Percentiles rank a stretch among this genome's conserved stretches.
Evolutionary conservation across 2,888 invertebrate genomes (phyloP).

Genomic region (Xestia c-nigrum): DNA sequence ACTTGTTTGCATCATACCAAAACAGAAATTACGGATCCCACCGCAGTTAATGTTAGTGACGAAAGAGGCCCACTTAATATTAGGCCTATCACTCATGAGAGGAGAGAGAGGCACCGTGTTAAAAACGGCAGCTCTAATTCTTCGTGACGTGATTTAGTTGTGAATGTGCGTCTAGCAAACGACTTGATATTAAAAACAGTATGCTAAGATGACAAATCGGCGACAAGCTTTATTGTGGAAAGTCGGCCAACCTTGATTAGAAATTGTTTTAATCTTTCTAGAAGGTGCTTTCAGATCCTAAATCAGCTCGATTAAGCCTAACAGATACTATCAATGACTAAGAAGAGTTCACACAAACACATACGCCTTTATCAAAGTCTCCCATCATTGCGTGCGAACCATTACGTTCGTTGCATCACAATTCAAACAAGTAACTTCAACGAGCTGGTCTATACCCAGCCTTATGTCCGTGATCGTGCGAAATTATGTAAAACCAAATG

Average conservation of each 20-base stretch:
- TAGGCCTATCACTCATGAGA: conserved; percentile 35
- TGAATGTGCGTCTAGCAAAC: conserved; percentile 15
- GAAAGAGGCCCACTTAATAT: conserved; percentile 51
- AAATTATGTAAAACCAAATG: conserved; percentile 61
- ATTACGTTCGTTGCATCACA: conserved; percentile 58
- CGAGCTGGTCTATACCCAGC: conserved; percentile 46
- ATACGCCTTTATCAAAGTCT: conserved; percentile 39
- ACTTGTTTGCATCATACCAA: conserved; percentile 52
- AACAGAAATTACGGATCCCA: conserved; percentile 53
- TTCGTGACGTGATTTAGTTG: conserved; percentile 15
- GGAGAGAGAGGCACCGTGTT: conserved; percentile 10
- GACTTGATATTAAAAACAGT: neutral
- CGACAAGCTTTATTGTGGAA: neutral
- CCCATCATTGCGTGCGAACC: conserved; percentile 50
- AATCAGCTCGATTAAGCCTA: conserved; percentile 2
- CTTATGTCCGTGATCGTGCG: conserved; percentile 57
- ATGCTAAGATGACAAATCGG: conserved; percentile 22
- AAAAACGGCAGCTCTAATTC: conserved; percentile 27
- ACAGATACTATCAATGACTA: neutral
- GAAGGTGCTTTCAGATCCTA: neutral
- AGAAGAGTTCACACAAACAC: conserved; percentile 13
- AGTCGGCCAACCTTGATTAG: conserved; percentile 3
- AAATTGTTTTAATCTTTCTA: neutral
- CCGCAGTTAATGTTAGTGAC: conserved; percentile 45
- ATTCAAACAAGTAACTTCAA: conserved; percentile 48